These are phyloP conservation scores for Daubentonia madagascariensis DNA, from an alignment of 2,113 vertebrate genomes.

Conservation along the genomic window DNA sequence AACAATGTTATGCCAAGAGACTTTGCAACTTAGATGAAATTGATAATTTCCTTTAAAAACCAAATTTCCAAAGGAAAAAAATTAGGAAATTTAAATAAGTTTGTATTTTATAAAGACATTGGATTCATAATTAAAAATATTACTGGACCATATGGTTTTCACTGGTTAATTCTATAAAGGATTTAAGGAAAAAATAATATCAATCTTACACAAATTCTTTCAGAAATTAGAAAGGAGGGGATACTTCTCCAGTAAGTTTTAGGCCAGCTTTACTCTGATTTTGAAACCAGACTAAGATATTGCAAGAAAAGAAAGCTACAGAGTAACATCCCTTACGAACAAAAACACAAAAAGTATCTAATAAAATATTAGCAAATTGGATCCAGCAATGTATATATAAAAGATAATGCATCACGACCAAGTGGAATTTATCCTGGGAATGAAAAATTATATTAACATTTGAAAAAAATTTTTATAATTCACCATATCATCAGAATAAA, in stretches of 20 bases:
- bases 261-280: neutral
- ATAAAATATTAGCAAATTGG: neutral
- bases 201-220: neutral
- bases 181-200: slow-evolving; percentile 6
- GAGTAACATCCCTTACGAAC: neutral
- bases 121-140: neutral
- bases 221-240: neutral
- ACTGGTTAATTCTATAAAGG: neutral
- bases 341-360: neutral
- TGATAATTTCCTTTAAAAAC: slow-evolving; percentile 1
- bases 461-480: slow-evolving; percentile 32
- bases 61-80: slow-evolving; percentile 5
- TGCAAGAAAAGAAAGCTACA: slow-evolving; percentile 15
- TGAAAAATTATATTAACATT: neutral
- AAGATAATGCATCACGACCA: neutral
- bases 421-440: neutral
- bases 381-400: neutral
- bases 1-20: neutral
- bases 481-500: neutral
- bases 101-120: slow-evolving; percentile 24
- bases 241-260: neutral
- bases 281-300: neutral
- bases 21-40: slow-evolving; percentile 13
- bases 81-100: neutral
- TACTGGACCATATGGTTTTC: neutral